Conservation (phyloP, 2,888 invertebrate species). For the Crepidodera aurea region DNA sequence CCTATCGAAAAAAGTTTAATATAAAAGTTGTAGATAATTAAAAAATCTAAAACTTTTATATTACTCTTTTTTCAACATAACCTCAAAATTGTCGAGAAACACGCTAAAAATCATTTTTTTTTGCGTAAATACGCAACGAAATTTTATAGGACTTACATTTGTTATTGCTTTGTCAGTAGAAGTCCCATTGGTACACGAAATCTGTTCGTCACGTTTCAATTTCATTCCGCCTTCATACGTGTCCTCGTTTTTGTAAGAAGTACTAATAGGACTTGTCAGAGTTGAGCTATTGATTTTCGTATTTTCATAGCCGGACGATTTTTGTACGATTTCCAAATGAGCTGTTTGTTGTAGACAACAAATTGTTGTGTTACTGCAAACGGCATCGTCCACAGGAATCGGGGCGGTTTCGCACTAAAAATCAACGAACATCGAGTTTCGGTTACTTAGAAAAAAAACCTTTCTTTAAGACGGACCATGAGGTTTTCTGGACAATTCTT, state of each 20-base stretch:
- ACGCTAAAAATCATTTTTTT: too few relatives aligned
- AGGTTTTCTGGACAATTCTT: too few relatives aligned
- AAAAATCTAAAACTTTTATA: too few relatives aligned
- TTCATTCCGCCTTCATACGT: not conserved
- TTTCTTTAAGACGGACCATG: too few relatives aligned
- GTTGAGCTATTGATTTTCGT: slow-evolving; percentile 3
- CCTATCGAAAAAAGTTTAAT: too few relatives aligned
- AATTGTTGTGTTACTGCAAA: not conserved
- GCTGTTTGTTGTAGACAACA: slow-evolving; percentile 11
- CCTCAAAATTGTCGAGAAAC: too few relatives aligned
- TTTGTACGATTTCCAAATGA: not conserved
- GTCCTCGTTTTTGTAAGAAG: not conserved
- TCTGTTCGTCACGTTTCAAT: not conserved
- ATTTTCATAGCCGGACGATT: slow-evolving; percentile 8
- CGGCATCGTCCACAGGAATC: not conserved
- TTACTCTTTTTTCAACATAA: too few relatives aligned
- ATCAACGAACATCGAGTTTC: not conserved
- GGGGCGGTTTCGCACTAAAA: not conserved
- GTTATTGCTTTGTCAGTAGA: not conserved
- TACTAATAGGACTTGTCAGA: not conserved
- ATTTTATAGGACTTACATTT: not conserved
- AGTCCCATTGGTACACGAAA: not conserved
- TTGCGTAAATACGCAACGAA: too few relatives aligned
- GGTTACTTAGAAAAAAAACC: too few relatives aligned
- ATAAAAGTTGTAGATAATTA: too few relatives aligned